Percentiles rank a stretch among this genome's conserved stretches.
Conservation (phyloP, 92 coral and sea anemone species). For the Siderastrea radians region DNA sequence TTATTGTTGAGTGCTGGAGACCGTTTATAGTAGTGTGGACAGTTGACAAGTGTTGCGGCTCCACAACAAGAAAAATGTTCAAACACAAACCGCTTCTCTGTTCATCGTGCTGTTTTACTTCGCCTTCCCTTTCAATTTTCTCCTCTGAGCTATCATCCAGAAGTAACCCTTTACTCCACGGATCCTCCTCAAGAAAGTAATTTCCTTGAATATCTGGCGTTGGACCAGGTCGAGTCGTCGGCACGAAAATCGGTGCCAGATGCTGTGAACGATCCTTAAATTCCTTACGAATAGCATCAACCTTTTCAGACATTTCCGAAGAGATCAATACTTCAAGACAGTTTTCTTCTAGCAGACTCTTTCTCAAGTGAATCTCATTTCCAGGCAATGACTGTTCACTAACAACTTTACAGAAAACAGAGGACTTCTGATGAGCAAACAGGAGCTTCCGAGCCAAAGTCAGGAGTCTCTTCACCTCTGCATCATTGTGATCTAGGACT, state of each 20-base stretch:
- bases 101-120: not conserved
- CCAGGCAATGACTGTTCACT: not conserved
- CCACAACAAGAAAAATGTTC: conserved; percentile 47
- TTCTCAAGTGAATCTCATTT: no score
- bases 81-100: not conserved
- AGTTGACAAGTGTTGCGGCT: conserved; percentile 37
- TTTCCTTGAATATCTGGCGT: conserved; percentile 31
- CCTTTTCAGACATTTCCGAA: not conserved
- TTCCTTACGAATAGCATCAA: not conserved
- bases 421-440: conserved; percentile 48
- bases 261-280: conserved; percentile 12
- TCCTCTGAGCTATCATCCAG: conserved; percentile 7
- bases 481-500: conserved; percentile 1
- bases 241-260: no score
- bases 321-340: no score
- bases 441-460: conserved; percentile 31
- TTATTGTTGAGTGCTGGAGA: conserved; percentile 8
- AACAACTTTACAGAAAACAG: conserved; percentile 9
- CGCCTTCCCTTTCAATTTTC: not conserved
- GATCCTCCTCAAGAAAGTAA: conserved; percentile 50
- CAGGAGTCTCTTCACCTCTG: conserved; percentile 4
- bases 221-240: conserved; percentile 33
- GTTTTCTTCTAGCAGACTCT: no score
- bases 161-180: conserved; percentile 26
- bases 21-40: conserved; percentile 23